These are phyloP conservation scores for Ferdinandea cuprea DNA, from an alignment of 2,888 invertebrate genomes.

Conservation along the genomic window DNA sequence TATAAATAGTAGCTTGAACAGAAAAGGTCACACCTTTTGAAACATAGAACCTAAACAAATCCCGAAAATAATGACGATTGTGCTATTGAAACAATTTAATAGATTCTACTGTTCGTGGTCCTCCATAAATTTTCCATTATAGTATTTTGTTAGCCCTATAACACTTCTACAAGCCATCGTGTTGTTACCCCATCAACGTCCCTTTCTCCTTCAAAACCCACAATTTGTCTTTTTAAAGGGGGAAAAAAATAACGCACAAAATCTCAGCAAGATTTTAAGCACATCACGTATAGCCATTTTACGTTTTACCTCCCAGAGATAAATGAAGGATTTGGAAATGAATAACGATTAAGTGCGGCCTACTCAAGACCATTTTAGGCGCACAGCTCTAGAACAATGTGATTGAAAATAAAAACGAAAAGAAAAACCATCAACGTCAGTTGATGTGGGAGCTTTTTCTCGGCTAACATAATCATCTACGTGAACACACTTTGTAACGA, in stretches of 20 bases:
- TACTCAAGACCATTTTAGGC: constrained; percentile 50
- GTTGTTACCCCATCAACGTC: constrained; percentile 13
- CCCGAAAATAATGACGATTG: constrained; percentile 15
- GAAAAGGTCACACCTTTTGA: constrained; percentile 22
- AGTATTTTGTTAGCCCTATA: constrained; percentile 26
- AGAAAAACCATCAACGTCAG: background rate
- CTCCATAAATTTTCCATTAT: constrained; percentile 31
- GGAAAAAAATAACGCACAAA: background rate
- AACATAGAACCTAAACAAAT: constrained; percentile 7
- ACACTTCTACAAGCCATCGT: constrained; percentile 21
- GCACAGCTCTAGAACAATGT: constrained; percentile 33
- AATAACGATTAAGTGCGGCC: constrained; percentile 28
- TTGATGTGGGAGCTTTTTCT: background rate
- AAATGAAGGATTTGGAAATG: background rate
- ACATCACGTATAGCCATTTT: constrained; percentile 29
- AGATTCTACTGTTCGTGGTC: constrained; percentile 1
- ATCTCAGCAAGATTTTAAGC: constrained; percentile 13
- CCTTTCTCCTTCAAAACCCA: no score
- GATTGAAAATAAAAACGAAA: constrained; percentile 25
- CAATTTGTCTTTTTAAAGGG: constrained; percentile 9
- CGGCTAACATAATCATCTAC: constrained; percentile 36
- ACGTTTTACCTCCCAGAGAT: background rate
- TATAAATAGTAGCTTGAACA: background rate
- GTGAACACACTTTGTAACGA: constrained; percentile 48
- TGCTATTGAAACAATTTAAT: constrained; percentile 15